Evolutionary conservation across 2,113 vertebrate genomes (phyloP).

Genomic region (Sorex fumeus): DNA sequence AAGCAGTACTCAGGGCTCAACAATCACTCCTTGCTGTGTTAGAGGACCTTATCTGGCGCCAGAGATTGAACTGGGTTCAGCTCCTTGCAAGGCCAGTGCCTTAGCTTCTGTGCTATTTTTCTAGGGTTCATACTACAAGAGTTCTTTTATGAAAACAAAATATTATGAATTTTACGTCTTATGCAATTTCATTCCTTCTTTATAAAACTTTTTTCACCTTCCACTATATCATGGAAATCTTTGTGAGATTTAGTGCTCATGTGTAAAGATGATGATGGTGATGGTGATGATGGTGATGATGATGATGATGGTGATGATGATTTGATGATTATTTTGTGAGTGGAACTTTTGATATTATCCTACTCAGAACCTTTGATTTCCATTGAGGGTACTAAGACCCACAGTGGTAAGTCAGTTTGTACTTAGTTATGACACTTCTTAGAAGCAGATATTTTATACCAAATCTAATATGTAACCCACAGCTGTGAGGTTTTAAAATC

Average conservation of each 20-base stretch:
- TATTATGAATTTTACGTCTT: not conserved
- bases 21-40: no score
- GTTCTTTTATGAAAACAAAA: slow-evolving; percentile 24
- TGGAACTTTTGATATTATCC: not conserved
- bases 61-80: no score
- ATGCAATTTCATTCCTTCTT: not conserved
- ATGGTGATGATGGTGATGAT: no score
- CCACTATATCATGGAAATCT: not conserved
- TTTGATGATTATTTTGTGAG: not conserved
- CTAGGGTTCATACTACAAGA: not conserved
- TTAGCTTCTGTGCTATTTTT: no score
- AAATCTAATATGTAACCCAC: not conserved
- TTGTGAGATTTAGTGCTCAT: not conserved
- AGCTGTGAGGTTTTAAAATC: not conserved
- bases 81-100: no score
- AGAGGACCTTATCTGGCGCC: no score
- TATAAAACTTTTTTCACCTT: not conserved
- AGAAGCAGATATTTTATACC: not conserved
- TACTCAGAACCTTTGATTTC: slow-evolving; percentile 2
- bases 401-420: not conserved
- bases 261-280: not conserved
- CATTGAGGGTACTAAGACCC: not conserved
- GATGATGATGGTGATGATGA: no score
- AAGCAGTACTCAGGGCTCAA: no score
- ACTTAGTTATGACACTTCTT: not conserved